phyloP scores from a whole-genome alignment of 2,888 invertebrate genomes.

The Sphaerolaimus hirsutus region DNA sequence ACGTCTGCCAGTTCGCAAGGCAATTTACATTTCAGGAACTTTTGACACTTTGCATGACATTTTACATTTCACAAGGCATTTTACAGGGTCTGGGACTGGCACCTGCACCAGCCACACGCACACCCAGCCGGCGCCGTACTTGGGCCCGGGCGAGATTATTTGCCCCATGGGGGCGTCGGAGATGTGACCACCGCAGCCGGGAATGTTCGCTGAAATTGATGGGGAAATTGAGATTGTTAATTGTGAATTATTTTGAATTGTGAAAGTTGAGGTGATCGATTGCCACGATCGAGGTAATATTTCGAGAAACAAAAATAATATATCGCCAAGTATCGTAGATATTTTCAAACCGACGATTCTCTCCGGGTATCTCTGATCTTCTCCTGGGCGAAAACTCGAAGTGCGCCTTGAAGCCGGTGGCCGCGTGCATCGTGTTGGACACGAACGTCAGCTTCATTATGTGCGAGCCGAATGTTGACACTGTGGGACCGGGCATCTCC shows the following conservation, averaged over 20 bases:
- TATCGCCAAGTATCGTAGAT: neutral
- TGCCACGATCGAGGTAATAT: too few species aligned
- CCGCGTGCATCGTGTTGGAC: slow-evolving; percentile 60
- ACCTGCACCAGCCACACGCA: neutral
- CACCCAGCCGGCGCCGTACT: neutral
- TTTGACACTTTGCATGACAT: too few species aligned
- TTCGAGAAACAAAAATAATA: slow-evolving; percentile 1
- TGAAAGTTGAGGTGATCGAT: too few species aligned
- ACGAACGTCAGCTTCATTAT: slow-evolving; percentile 66
- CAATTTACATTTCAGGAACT: too few species aligned
- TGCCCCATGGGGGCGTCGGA: slow-evolving; percentile 24
- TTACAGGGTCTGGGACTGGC: too few species aligned
- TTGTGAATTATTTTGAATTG: too few species aligned
- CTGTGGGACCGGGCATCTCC: slow-evolving; percentile 76
- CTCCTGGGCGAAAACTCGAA: slow-evolving; percentile 56
- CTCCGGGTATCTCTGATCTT: slow-evolving; percentile 54
- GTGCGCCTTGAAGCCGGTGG: slow-evolving; percentile 80
- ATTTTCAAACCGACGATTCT: neutral
- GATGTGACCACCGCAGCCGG: slow-evolving; percentile 57
- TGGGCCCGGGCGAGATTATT: neutral
- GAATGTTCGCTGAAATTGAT: neutral
- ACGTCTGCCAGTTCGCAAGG: too few species aligned
- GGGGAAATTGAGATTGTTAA: slow-evolving; percentile 38
- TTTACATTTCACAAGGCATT: too few species aligned
- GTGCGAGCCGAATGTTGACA: slow-evolving; percentile 63